A percentile compares a stretch with the other conserved stretches of the same genome.
phyloP scores from a whole-genome alignment of 2,797 vertebrate species.

The Sebastes wilsoni region DNA sequence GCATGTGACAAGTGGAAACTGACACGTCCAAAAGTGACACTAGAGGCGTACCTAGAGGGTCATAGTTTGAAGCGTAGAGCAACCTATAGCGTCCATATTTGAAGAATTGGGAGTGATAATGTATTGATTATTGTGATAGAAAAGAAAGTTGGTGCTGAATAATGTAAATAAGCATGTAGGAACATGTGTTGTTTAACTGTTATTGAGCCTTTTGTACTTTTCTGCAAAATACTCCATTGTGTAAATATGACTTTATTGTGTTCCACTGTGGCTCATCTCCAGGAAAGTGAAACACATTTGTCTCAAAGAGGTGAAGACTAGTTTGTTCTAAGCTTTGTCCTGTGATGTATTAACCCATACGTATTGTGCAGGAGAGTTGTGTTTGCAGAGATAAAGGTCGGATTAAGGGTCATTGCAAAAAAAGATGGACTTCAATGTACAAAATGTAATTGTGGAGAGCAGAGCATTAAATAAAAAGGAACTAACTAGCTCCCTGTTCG shows the following conservation, averaged over 20 bases:
- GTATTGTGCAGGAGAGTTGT: background rate
- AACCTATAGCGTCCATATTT: no score
- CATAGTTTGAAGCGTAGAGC: no score
- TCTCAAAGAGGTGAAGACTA: background rate
- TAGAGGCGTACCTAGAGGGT: no score
- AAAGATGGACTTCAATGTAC: background rate
- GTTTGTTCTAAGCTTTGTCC: background rate
- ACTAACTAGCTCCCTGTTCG: background rate
- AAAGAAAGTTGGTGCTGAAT: no score
- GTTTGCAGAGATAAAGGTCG: background rate
- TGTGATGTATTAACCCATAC: background rate
- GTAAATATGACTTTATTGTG: background rate
- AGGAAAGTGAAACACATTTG: background rate
- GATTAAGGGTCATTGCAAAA: background rate
- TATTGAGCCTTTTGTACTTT: background rate
- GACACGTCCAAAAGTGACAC: no score
- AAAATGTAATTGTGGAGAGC: background rate
- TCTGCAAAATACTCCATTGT: background rate
- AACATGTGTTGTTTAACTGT: no score
- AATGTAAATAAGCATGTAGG: no score
- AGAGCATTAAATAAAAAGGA: background rate
- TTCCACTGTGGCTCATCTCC: background rate
- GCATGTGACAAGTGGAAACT: no score
- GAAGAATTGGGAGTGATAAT: no score
- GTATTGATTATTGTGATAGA: no score